phyloP scores from a whole-genome alignment of 2,888 invertebrate species.

The Harpagoxenus sublaevis region DNA sequence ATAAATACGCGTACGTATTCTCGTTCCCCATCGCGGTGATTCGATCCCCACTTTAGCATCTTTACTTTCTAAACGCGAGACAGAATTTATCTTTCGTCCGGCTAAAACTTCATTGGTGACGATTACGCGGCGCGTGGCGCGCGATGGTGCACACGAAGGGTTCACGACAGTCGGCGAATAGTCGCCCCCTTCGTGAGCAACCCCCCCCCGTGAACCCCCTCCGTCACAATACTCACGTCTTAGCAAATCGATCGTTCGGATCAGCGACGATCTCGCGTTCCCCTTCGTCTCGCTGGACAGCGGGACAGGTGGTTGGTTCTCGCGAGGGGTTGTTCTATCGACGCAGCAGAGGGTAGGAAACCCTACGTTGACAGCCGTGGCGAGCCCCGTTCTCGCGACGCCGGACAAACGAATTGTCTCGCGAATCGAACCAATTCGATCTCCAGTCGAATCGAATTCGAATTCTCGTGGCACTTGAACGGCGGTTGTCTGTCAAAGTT shows the following conservation, averaged over 20 bases:
- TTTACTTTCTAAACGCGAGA: slow-evolving; percentile 46
- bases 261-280: slow-evolving; percentile 58
- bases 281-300: slow-evolving; percentile 45
- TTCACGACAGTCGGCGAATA: neutral
- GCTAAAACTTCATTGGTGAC: slow-evolving; percentile 11
- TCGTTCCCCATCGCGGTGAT: slow-evolving; percentile 16
- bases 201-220: no score
- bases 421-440: slow-evolving; percentile 13
- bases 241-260: slow-evolving; percentile 51
- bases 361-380: slow-evolving; percentile 33
- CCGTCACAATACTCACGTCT: slow-evolving; percentile 50
- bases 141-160: neutral
- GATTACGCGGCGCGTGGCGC: neutral
- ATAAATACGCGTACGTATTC: slow-evolving; percentile 7
- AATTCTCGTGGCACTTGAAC: neutral
- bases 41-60: slow-evolving; percentile 41
- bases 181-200: neutral
- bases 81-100: slow-evolving; percentile 20
- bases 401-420: neutral
- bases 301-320: slow-evolving; percentile 40
- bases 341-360: slow-evolving; percentile 12
- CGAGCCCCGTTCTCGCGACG: slow-evolving; percentile 28
- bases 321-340: slow-evolving; percentile 33
- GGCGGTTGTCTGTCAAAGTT: neutral
- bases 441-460: neutral